phyloP scores from a whole-genome alignment of 2,888 invertebrate species.

The Eremobia ochroleuca region DNA sequence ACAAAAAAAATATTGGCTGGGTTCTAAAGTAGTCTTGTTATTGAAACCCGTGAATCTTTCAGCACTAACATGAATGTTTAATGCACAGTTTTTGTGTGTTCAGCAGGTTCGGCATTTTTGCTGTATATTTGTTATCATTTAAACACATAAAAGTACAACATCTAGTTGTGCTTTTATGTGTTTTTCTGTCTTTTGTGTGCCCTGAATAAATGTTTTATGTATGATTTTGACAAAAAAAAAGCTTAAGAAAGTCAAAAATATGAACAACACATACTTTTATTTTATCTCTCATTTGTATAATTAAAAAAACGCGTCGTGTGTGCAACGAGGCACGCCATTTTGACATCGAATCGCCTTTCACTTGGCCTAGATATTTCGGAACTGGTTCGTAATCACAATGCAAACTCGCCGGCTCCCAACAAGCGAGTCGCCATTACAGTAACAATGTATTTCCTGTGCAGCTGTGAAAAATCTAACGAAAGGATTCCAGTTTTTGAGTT shows the following conservation, averaged over 20 bases:
- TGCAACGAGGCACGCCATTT: slow-evolving; percentile 78
- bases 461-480: slow-evolving; percentile 71
- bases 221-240: background rate
- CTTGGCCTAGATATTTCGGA: slow-evolving; percentile 90
- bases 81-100: background rate
- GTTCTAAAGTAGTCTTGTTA: background rate
- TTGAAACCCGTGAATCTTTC: background rate
- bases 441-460: slow-evolving; percentile 79
- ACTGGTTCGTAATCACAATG: slow-evolving; percentile 88
- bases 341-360: slow-evolving; percentile 89
- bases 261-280: slow-evolving; percentile 2
- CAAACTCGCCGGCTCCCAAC: slow-evolving; percentile 72
- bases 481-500: slow-evolving; percentile 47
- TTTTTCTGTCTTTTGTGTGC: background rate
- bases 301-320: slow-evolving; percentile 73
- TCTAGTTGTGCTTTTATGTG: background rate
- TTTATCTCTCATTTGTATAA: slow-evolving; percentile 56
- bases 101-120: background rate
- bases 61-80: background rate
- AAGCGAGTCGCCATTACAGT: slow-evolving; percentile 72
- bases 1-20: background rate
- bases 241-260: no score
- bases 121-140: no score
- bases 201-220: background rate
- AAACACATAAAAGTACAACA: no score